A percentile compares a stretch with the other conserved stretches of the same genome.
Conservation (phyloP, 2,113 vertebrate genomes). For the Albula glossodonta region DNA sequence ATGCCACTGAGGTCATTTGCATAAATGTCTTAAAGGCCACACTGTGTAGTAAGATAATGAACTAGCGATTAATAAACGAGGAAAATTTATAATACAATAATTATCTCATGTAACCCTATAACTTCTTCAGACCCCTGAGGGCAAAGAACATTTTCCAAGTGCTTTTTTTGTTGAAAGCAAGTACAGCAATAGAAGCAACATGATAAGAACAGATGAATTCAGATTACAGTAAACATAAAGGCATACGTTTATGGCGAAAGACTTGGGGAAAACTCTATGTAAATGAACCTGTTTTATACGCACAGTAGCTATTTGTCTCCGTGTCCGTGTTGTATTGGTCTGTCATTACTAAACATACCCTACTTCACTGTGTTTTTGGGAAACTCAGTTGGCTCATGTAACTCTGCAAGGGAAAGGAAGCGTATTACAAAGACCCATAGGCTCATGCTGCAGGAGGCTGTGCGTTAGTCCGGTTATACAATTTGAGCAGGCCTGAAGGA, state of each 20-base stretch:
- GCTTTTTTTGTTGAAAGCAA: not conserved
- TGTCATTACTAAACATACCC: not conserved
- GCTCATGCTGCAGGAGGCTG: too few relatives aligned
- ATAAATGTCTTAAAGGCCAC: not conserved
- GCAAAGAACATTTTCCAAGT: not conserved
- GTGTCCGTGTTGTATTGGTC: too few relatives aligned
- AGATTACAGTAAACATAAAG: not conserved
- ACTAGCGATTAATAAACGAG: not conserved
- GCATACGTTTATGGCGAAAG: not conserved
- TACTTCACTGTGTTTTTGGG: not conserved
- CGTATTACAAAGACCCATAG: too few relatives aligned
- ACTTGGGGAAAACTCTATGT: too few relatives aligned
- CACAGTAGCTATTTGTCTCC: not conserved
- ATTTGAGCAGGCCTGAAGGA: too few relatives aligned
- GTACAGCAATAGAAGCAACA: not conserved
- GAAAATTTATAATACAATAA: not conserved
- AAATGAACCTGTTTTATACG: not conserved
- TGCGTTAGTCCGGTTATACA: too few relatives aligned
- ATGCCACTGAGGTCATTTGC: not conserved
- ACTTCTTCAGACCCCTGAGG: not conserved
- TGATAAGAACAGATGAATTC: not conserved
- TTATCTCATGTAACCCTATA: not conserved
- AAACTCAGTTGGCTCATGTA: not conserved
- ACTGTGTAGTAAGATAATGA: not conserved
- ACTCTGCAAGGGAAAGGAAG: too few relatives aligned